These are phyloP conservation scores for Ctenodactylus gundi DNA, from an alignment of 2,113 vertebrate genomes.

Conservation along the genomic window DNA sequence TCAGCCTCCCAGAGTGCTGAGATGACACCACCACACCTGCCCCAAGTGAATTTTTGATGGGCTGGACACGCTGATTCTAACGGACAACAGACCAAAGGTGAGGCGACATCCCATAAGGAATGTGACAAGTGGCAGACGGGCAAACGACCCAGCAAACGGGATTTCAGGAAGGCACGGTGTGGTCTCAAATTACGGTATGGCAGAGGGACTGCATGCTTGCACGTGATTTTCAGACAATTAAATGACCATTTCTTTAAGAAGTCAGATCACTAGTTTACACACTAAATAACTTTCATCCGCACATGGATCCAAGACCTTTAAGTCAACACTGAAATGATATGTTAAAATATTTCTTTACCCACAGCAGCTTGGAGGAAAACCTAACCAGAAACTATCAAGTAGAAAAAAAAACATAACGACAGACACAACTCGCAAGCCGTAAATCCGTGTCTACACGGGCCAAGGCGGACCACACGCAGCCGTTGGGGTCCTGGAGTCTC, in stretches of 20 bases:
- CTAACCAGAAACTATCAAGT: not conserved
- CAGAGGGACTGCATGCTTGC: not conserved
- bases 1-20: not conserved
- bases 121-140: too few species aligned
- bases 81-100: not conserved
- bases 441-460: not conserved
- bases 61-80: not conserved
- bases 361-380: not conserved
- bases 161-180: too few species aligned
- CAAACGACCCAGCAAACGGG: not conserved
- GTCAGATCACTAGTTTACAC: not conserved
- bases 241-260: not conserved
- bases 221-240: not conserved
- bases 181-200: not conserved
- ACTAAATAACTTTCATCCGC: not conserved
- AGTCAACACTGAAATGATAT: not conserved
- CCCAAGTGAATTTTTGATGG: not conserved
- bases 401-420: not conserved
- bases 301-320: not conserved
- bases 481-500: not conserved
- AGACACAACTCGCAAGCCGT: not conserved
- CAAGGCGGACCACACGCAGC: not conserved
- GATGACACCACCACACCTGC: not conserved
- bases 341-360: not conserved
- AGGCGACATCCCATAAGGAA: not conserved